These are phyloP conservation scores for Spilogale gracilis DNA, from an alignment of 2,113 vertebrate genomes.

Conservation along the genomic window DNA sequence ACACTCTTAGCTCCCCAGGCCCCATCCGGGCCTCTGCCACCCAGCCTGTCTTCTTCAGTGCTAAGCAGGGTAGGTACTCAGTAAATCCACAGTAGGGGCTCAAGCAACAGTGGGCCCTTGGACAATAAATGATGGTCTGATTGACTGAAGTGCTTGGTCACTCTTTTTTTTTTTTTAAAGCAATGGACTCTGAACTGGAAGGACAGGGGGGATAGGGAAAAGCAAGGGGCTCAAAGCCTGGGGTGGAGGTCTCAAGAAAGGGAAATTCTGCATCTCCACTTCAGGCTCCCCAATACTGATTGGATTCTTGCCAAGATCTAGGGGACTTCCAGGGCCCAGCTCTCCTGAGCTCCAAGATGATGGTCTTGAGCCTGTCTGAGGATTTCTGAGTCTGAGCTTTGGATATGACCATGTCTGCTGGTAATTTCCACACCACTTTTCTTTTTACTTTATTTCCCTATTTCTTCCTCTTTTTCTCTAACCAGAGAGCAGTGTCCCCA, in stretches of 20 bases:
- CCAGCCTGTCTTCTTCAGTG: not conserved
- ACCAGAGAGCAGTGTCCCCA: not conserved
- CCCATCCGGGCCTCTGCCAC: not conserved
- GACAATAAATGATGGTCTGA: slow-evolving; percentile 61
- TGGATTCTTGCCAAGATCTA: slow-evolving; percentile 21
- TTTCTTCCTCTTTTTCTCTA: slow-evolving; percentile 55
- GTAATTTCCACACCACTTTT: slow-evolving; percentile 12
- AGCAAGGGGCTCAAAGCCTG: not conserved
- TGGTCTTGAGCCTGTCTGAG: slow-evolving; percentile 1
- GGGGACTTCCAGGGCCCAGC: not conserved
- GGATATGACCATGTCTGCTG: not conserved
- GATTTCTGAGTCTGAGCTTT: slow-evolving; percentile 23
- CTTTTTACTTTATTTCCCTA: not conserved
- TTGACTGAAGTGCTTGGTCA: slow-evolving; percentile 16
- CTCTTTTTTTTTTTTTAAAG: not conserved
- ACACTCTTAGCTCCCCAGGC: not conserved
- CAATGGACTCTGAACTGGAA: slow-evolving; percentile 17
- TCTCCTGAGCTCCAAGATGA: not conserved
- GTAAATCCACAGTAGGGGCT: not conserved
- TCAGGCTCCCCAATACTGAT: not conserved
- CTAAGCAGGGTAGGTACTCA: slow-evolving; percentile 31
- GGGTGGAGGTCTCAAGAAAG: not conserved
- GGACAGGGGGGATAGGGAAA: not conserved
- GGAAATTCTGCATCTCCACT: slow-evolving; percentile 26
- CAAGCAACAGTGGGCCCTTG: not conserved